Evolutionary conservation across 1,140 invertebrate genomes (phyloP).

Genomic region (Lanistes nyassanus): DNA sequence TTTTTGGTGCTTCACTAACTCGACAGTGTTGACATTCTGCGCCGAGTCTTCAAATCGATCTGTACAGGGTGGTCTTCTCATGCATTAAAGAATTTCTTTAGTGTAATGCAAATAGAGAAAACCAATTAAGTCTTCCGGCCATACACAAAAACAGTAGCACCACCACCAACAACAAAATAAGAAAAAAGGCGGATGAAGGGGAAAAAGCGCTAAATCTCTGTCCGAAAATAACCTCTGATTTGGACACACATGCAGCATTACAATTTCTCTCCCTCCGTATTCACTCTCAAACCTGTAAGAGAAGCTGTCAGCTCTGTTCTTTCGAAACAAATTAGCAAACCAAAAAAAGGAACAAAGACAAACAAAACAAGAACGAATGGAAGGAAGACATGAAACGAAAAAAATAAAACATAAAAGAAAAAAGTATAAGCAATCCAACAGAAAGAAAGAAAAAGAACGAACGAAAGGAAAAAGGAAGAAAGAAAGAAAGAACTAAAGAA

Average conservation of each 20-base stretch:
- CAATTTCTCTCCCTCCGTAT: background rate
- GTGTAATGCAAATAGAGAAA: no score
- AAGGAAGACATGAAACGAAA: slow-evolving; percentile 18
- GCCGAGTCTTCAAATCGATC: no score
- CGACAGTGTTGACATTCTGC: no score
- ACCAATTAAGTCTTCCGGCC: no score
- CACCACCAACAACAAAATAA: slow-evolving; percentile 4
- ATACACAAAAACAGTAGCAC: background rate
- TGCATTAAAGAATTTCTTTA: no score
- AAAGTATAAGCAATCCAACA: slow-evolving; percentile 14
- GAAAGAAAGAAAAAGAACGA: slow-evolving; percentile 27
- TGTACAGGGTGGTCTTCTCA: no score
- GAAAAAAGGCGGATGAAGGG: no score
- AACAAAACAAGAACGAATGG: slow-evolving; percentile 15
- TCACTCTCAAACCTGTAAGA: background rate
- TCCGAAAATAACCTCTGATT: background rate
- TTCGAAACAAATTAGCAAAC: no score
- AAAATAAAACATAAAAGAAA: slow-evolving; percentile 2
- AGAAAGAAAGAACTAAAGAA: slow-evolving; percentile 9
- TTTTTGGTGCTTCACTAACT: no score
- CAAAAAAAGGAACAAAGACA: slow-evolving; percentile 5
- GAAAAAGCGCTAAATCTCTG: background rate
- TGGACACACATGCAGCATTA: background rate
- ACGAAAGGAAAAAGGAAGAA: slow-evolving; percentile 8
- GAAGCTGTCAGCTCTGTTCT: background rate